Evolutionary conservation across 1,140 invertebrate genomes (phyloP), one percentile per base, ranked within the genome.

Genomic region (Drosophila insularis): DNA sequence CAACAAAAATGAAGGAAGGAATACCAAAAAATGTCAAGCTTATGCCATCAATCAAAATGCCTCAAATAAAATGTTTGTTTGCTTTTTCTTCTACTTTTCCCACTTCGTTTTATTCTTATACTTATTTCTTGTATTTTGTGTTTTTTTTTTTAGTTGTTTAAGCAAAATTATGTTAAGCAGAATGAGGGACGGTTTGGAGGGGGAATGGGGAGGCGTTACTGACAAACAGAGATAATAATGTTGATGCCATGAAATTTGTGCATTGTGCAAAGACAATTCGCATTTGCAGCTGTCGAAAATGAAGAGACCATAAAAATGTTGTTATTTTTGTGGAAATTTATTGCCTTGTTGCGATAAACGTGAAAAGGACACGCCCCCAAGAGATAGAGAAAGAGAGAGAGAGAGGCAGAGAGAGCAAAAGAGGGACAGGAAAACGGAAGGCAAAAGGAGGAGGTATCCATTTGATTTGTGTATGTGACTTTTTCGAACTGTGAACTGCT

Each of bases 1-100:
- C 23, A 27, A 27, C 27, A 14, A 43, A 11, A 21, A 31, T 4
- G 35, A 37, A 13, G 27, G 27, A 13, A 37, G 35, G 35, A 17
- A 23, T 21, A 35, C 27, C 31, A 35, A 50, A 62, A 68, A 80
- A 71, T 78, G 77, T 89, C 80, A 79, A 75, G 65, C 80, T 80
- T 78, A 89, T 80, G 85, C 84, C 84, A 87, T 87, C 85, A 87
- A 89, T 87, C 84, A 87, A 87, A 86, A 80, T 87, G 76, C 81
- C 78, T 69, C 32, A 89, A 87, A 87, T 84, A 80, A 87, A 89
- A 87, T 89, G 85, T 84, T 87, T 87, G 84, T 84, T 75, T 37
- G 31, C 56, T 37, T 37, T 59, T 35, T 31, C 14, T 58, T n/a
- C 55, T 56, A 13, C 17, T 21, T 50, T 50, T 50, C 4, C 43